phyloP scores from a whole-genome alignment of 1,140 invertebrate genomes.

The Pseudachorutes palmiensis region DNA sequence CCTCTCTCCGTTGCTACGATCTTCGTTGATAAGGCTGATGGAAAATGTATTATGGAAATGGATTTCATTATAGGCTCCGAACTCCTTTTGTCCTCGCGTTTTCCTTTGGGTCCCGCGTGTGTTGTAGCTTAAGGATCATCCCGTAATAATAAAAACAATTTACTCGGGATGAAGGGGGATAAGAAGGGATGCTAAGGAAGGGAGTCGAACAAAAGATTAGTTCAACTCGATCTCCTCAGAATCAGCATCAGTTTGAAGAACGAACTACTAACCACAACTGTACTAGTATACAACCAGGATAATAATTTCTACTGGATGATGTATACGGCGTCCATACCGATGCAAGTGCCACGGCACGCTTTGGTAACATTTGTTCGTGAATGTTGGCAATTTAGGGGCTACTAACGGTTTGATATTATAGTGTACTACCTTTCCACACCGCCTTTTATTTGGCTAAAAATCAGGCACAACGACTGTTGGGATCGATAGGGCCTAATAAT shows the following conservation, averaged over 20 bases:
- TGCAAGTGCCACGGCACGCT: too few species aligned
- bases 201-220: background rate
- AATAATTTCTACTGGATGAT: too few species aligned
- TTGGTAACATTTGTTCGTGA: background rate
- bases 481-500: background rate
- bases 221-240: background rate
- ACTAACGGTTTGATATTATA: background rate
- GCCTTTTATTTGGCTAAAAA: background rate
- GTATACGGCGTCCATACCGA: too few species aligned
- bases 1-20: background rate
- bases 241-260: too few species aligned
- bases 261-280: too few species aligned
- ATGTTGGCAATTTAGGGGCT: background rate
- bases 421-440: background rate
- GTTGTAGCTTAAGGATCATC: background rate
- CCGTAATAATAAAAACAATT: background rate
- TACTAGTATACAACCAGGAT: too few species aligned
- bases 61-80: background rate
- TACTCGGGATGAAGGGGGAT: background rate
- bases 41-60: slow-evolving; percentile 1
- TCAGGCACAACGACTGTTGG: background rate
- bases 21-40: background rate
- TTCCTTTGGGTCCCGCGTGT: background rate
- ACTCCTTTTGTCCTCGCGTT: background rate
- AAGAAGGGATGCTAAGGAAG: background rate